These are phyloP conservation scores for Eulemur mongoz DNA, from an alignment of 2,797 vertebrate species.

Conservation along the genomic window DNA sequence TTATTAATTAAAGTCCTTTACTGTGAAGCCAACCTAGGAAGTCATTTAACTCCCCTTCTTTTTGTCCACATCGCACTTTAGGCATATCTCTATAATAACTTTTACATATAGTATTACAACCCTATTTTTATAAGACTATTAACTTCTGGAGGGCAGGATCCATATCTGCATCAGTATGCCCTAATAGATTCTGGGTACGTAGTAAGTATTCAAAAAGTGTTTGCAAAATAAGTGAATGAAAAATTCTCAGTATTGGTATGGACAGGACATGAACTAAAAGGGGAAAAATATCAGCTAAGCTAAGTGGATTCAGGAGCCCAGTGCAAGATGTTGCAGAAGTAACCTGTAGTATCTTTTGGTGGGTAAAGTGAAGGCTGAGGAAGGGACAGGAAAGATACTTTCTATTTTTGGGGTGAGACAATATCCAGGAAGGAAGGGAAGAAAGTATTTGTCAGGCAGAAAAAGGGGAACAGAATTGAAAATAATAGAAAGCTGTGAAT, in stretches of 20 bases:
- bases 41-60: background rate
- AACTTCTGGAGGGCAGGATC: background rate
- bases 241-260: background rate
- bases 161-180: background rate
- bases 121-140: constrained; percentile 20
- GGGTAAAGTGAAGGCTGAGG: background rate
- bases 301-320: background rate
- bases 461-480: constrained; percentile 1
- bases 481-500: background rate
- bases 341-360: background rate
- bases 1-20: background rate
- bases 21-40: background rate
- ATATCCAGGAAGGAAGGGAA: background rate
- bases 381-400: background rate
- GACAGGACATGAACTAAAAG: background rate
- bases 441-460: constrained; percentile 4
- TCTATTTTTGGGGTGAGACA: background rate
- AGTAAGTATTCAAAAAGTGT: constrained; percentile 10
- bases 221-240: background rate
- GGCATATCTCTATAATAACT: background rate
- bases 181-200: background rate
- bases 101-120: constrained; percentile 2
- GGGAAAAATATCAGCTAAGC: background rate
- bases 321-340: background rate
- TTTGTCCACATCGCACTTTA: background rate